Base-by-base conservation (phyloP, 2,113 vertebrate species). In the Melanerpes aurifrons region DNA sequence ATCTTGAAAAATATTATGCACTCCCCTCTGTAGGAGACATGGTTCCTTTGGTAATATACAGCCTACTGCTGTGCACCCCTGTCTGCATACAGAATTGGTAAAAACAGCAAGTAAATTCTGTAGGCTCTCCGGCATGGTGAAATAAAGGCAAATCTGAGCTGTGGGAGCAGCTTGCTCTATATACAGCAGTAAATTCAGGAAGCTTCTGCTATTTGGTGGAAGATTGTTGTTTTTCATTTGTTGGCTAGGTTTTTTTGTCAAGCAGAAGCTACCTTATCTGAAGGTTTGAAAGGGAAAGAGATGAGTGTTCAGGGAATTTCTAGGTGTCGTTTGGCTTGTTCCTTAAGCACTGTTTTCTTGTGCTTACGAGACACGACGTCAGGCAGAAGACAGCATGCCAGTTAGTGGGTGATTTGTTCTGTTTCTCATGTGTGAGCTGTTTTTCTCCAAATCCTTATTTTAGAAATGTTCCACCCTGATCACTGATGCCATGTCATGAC, bases 121-220 rank as follows among this genome's bases (percentile, higher is more conserved):
- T 47, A 3, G 1, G 6, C 56, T 89, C 45, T 89, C 31, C 79
- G 63, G 45, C 4, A 0, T 12, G 21, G 35, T 90, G 58, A 82
- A 92, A 87, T 48, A 57, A 32, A 24, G 53, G 78, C 66, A 61
- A 15, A 54, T 71, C 58, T 40, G 47, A 82, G 26, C 25, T 68
- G 22, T 2, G 7, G 83, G 57, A 77, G 18, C 57, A 68, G 50
- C 82, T 73, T 87, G 40, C 70, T 35, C 5, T 19, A 16, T 12
- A 18, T n/a, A 68, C 87, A 93, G 61, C 81, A 96, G 77, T 87
- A 92, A 90, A 90, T 94, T 95, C 56, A 77, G 59, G 71, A 72
- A 89, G 32, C 68, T 93, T 14, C 50, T 90, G 50, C 26, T 89
- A 8, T 32, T 90, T 75, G 11, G 43, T 94, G 66, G n/a, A 84